Evolutionary conservation across 2,113 vertebrate genomes (phyloP).

Genomic region (Sclerurus mexicanus): DNA sequence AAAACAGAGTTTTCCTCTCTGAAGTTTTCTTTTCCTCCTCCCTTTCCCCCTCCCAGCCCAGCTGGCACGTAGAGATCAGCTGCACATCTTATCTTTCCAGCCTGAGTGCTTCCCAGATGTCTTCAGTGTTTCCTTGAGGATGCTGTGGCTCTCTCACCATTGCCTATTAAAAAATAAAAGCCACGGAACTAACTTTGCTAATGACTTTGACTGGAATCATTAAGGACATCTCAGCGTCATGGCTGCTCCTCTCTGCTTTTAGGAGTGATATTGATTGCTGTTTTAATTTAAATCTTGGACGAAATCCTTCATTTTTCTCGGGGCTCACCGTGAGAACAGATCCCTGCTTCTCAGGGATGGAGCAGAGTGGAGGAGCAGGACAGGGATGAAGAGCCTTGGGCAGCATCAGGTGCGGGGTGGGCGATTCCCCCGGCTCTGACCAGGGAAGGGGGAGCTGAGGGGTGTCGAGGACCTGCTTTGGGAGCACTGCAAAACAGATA

Average conservation of each 20-base stretch:
- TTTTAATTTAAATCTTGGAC: constrained; percentile 30
- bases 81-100: not conserved
- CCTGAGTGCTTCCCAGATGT: not conserved
- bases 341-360: not conserved
- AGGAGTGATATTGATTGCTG: not conserved
- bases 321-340: not conserved
- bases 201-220: constrained; percentile 23
- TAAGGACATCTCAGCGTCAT: not conserved
- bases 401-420: not conserved
- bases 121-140: not conserved
- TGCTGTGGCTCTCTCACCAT: not conserved
- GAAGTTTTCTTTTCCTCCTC: not conserved
- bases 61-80: not conserved
- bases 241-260: not conserved
- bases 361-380: not conserved
- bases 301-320: not conserved
- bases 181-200: not conserved
- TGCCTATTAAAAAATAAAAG: not conserved
- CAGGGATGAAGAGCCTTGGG: not conserved
- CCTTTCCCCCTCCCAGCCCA: not conserved
- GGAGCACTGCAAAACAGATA: not conserved
- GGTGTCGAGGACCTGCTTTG: not conserved
- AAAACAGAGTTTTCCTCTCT: not conserved
- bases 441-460: not conserved
- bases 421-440: accelerated